A percentile compares a stretch with the other conserved stretches of the same genome.
Conservation (phyloP, 2,797 vertebrate species). For the Ceryle rudis region DNA sequence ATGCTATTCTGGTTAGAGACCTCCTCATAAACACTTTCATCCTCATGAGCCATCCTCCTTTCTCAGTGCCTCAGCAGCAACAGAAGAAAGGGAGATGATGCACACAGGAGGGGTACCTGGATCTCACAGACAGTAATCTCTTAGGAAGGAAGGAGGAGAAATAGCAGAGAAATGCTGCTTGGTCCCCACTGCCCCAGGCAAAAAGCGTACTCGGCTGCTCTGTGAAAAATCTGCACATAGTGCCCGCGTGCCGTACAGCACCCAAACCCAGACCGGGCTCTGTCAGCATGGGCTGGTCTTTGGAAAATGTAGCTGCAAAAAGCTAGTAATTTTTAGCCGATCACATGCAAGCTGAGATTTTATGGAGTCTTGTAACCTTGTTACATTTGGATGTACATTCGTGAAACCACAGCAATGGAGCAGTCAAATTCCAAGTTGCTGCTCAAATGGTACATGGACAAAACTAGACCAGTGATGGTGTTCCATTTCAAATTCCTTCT, state of each 20-base stretch:
- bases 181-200: background rate
- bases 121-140: background rate
- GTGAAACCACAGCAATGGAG: background rate
- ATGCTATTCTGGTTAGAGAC: background rate
- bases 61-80: background rate
- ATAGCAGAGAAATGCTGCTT: background rate
- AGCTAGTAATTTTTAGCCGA: background rate
- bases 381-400: conserved; percentile 16
- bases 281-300: background rate
- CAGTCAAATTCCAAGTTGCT: conserved; percentile 1
- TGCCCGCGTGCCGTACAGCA: background rate
- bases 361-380: background rate
- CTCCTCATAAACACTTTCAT: background rate
- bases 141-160: background rate
- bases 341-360: background rate
- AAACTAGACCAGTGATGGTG: background rate
- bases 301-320: background rate
- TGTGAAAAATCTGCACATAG: background rate
- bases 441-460: background rate
- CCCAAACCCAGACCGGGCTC: rapidly evolving
- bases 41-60: background rate
- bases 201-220: background rate
- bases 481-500: background rate
- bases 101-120: background rate
- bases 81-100: background rate